Evolutionary conservation across 2,888 invertebrate genomes (phyloP), one percentile per base, ranked within the genome.

Genomic region (Tridacna gigas): DNA sequence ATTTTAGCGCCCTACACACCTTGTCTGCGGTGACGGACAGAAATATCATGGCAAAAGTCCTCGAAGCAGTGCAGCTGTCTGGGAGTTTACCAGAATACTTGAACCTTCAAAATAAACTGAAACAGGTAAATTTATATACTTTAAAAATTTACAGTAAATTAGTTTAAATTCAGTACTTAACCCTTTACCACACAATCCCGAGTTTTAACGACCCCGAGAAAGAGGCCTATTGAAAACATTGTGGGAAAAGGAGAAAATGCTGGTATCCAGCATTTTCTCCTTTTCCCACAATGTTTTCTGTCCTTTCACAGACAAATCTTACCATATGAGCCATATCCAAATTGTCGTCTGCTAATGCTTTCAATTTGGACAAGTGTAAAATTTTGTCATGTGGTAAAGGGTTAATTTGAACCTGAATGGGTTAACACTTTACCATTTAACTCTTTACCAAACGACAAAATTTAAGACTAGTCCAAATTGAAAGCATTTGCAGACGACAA

Each of bases 101-200:
- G 22, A 84, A 87, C 48, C 74, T 81, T 4, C 87, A 79, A 37
- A 87, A 87, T 66, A 87, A 87, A 69, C 69, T 56, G 4, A 84
- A 87, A 71, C 87, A 87, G 87, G 87, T 87, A 37, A 9, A 28
- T 7, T 26, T 66, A 66, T 28, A 12, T 7, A 12, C 18, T 51
- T 51, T 15, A 51, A 15, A 13, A 15, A 51, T 51, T 13, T 51
- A 51, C 12, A 51, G 11, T 11, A 51, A 11, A 13, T 51, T 51
- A 15, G 51, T 13, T 11, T 11, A 11, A 13, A 15, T 25, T 63
- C 63, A 63, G n/a, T 22, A 26, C 1, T n/a, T 15, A 69, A 69
- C 28, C 69, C n/a, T 69, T 37, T 3, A 28, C n/a, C 2, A 37
- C 7, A 37, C 37, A 37, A 7, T 37, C 37, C 37, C 37, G 2